A percentile compares a stretch with the other conserved stretches of the same genome.
phyloP scores from a whole-genome alignment of 92 coral and sea anemone genomes.

The Epizoanthus rinbou region DNA sequence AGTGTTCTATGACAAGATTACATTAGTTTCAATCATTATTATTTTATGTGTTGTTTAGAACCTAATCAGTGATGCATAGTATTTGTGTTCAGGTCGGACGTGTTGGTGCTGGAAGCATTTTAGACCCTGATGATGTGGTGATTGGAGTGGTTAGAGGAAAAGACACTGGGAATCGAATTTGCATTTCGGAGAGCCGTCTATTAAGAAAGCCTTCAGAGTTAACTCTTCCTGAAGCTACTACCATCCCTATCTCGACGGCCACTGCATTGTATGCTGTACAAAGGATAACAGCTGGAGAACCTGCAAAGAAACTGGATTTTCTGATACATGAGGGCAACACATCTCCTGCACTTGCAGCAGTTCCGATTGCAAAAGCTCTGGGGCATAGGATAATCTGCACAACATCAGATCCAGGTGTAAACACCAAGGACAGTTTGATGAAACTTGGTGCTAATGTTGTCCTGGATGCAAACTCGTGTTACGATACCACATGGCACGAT shows the following conservation, averaged over 20 bases:
- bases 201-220: constrained; percentile 37
- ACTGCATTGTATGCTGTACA: constrained; percentile 21
- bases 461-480: constrained; percentile 3
- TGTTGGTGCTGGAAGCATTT: constrained; percentile 8
- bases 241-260: constrained; percentile 38
- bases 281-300: neutral
- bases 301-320: constrained; percentile 7
- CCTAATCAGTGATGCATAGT: too few relatives aligned
- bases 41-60: too few relatives aligned
- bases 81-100: neutral
- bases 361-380: constrained; percentile 44
- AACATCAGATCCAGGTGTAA: neutral
- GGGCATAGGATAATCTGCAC: constrained; percentile 32
- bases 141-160: constrained; percentile 34
- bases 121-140: constrained; percentile 43
- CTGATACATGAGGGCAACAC: constrained; percentile 32
- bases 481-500: neutral
- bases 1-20: too few relatives aligned
- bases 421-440: neutral
- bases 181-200: constrained; percentile 12
- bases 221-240: constrained; percentile 42
- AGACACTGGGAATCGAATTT: constrained; percentile 32
- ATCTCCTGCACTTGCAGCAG: constrained; percentile 33
- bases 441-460: constrained; percentile 11
- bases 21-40: too few relatives aligned